These are phyloP conservation scores for Epinotia ramella DNA, from an alignment of 2,888 invertebrate genomes.

Conservation along the genomic window DNA sequence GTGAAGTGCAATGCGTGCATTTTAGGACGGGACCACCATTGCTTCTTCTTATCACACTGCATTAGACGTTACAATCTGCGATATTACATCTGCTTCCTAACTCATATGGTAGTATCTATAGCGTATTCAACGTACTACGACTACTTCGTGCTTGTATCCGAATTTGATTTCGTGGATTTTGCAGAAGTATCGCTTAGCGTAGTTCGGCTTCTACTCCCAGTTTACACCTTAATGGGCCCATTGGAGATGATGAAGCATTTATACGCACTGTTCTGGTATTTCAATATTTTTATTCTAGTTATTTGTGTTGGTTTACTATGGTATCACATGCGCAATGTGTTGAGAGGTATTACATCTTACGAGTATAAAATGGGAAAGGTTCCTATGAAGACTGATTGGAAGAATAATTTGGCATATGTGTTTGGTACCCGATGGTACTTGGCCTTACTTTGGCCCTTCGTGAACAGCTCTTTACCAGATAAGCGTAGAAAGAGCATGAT, in stretches of 20 bases:
- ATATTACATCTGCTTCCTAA: slow-evolving; percentile 90
- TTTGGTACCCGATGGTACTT: slow-evolving; percentile 17
- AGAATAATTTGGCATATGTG: slow-evolving; percentile 83
- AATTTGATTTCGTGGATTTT: slow-evolving; percentile 52
- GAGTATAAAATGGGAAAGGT: slow-evolving; percentile 70
- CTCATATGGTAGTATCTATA: slow-evolving; percentile 88
- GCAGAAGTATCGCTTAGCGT: background rate
- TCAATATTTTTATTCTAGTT: slow-evolving; percentile 56
- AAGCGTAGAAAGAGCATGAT: slow-evolving; percentile 8
- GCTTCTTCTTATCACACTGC: slow-evolving; percentile 93
- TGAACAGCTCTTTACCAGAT: slow-evolving; percentile 10
- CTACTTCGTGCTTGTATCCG: slow-evolving; percentile 85
- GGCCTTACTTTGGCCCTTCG: background rate
- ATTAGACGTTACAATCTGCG: slow-evolving; percentile 93
- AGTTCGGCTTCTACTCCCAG: background rate
- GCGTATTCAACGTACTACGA: slow-evolving; percentile 86
- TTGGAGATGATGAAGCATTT: slow-evolving; percentile 57
- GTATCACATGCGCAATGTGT: slow-evolving; percentile 77
- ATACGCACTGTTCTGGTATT: slow-evolving; percentile 60
- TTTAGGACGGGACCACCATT: slow-evolving; percentile 92
- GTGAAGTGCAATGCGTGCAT: slow-evolving; percentile 91
- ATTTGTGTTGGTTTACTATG: slow-evolving; percentile 60
- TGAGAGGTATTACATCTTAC: slow-evolving; percentile 80
- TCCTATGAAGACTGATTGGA: slow-evolving; percentile 87
- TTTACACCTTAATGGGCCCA: slow-evolving; percentile 37